Conservation (phyloP, 2,113 vertebrate genomes). For the Perca schrenkii region DNA sequence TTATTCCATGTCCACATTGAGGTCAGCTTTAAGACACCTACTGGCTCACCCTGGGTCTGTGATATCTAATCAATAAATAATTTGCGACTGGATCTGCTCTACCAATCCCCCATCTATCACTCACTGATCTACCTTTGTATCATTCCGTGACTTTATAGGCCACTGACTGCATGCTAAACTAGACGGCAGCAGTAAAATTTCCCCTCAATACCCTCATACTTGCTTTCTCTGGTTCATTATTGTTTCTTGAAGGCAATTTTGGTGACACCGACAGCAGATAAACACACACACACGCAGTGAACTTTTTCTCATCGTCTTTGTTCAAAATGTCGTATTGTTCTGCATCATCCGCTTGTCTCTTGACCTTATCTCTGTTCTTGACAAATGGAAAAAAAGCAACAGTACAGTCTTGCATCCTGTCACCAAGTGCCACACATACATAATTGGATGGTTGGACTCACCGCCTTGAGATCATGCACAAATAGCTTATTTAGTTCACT, state of each 20-base stretch:
- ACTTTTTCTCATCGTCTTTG: conserved; percentile 31
- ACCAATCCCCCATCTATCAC: conserved; percentile 74
- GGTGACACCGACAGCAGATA: background rate
- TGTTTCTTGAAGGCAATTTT: background rate
- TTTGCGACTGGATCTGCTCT: conserved; percentile 68
- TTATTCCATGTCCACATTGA: conserved; percentile 58
- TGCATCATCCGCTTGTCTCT: conserved; percentile 46
- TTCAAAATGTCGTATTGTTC: conserved; percentile 35
- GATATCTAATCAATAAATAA: conserved; percentile 83
- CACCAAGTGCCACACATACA: conserved; percentile 51
- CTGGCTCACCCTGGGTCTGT: conserved; percentile 57
- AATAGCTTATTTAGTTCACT: conserved; percentile 47
- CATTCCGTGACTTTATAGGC: conserved; percentile 39
- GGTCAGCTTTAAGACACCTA: conserved; percentile 69
- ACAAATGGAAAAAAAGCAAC: conserved; percentile 67
- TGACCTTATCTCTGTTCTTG: conserved; percentile 57
- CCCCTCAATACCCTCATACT: background rate
- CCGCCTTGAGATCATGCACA: conserved; percentile 29
- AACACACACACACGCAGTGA: background rate
- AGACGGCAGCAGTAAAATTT: conserved; percentile 16
- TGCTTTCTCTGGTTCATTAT: conserved; percentile 14
- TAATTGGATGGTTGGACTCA: conserved; percentile 62
- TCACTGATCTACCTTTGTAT: conserved; percentile 54
- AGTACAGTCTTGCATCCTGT: conserved; percentile 60
- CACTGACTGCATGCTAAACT: conserved; percentile 47